Evolutionary conservation across 2,113 vertebrate genomes (phyloP).

Genomic region (Oceanites oceanicus): DNA sequence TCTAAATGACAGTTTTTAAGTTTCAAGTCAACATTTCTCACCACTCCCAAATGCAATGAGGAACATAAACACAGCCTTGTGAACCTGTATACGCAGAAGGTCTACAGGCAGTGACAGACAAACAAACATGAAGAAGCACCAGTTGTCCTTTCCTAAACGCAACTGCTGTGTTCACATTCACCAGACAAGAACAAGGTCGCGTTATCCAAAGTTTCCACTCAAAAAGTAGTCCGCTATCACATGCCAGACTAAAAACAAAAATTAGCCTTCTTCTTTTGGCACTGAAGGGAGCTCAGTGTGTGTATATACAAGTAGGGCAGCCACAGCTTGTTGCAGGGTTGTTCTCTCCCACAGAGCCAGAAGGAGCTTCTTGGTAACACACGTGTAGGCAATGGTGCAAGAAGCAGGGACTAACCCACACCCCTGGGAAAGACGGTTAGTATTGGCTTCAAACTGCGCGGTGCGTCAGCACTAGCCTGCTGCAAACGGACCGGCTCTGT

Average conservation of each 20-base stretch:
- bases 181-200: background rate
- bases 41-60: background rate
- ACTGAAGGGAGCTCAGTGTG: background rate
- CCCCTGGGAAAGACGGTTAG: fast-evolving
- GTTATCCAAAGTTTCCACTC: background rate
- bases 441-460: fast-evolving
- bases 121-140: background rate
- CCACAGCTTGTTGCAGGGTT: background rate
- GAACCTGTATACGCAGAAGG: background rate
- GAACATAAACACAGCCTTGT: background rate
- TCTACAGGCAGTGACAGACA: background rate
- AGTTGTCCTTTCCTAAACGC: background rate
- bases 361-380: background rate
- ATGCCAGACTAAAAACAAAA: background rate
- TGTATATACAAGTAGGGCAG: background rate
- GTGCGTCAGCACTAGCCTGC: background rate
- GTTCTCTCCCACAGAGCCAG: background rate
- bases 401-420: background rate
- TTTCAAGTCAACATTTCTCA: background rate
- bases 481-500: background rate
- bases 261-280: background rate
- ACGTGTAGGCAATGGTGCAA: background rate
- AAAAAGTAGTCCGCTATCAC: background rate
- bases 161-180: background rate
- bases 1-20: background rate